Evolutionary conservation across 2,888 invertebrate genomes (phyloP).

Genomic region (Seira sanloemensis): DNA sequence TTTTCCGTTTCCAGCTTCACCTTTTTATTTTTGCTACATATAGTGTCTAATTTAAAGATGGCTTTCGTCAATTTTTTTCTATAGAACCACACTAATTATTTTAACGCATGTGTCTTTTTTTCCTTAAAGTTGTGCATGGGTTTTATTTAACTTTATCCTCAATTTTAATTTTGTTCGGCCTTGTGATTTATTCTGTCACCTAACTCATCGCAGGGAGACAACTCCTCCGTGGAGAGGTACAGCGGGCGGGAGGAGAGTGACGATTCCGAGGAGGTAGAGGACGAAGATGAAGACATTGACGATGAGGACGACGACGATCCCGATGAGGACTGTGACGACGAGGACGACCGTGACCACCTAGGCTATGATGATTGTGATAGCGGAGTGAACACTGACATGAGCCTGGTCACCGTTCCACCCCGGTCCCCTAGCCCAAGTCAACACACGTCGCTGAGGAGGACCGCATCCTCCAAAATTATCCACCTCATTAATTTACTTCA

Average conservation of each 20-base stretch:
- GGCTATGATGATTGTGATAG: constrained; percentile 70
- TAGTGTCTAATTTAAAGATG: no score
- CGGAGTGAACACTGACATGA: constrained; percentile 71
- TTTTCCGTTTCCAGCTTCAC: neutral
- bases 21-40: neutral
- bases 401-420: constrained; percentile 69
- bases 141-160: constrained; percentile 23
- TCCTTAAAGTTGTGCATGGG: constrained; percentile 3
- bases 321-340: constrained; percentile 46
- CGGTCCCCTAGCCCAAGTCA: constrained; percentile 66
- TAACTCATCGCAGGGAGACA: constrained; percentile 49
- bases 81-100: neutral
- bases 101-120: neutral
- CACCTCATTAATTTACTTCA: constrained; percentile 71
- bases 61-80: no score
- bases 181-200: constrained; percentile 34
- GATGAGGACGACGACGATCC: constrained; percentile 58
- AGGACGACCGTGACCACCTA: constrained; percentile 64
- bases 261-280: constrained; percentile 37
- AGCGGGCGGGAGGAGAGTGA: constrained; percentile 45
- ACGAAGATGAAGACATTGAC: constrained; percentile 48
- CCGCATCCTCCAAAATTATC: constrained; percentile 72
- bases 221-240: constrained; percentile 44
- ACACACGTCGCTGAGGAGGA: constrained; percentile 61
- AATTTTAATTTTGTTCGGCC: constrained; percentile 38